Base-by-base conservation (phyloP, 2,113 vertebrate genomes). In the Eira barbara region DNA sequence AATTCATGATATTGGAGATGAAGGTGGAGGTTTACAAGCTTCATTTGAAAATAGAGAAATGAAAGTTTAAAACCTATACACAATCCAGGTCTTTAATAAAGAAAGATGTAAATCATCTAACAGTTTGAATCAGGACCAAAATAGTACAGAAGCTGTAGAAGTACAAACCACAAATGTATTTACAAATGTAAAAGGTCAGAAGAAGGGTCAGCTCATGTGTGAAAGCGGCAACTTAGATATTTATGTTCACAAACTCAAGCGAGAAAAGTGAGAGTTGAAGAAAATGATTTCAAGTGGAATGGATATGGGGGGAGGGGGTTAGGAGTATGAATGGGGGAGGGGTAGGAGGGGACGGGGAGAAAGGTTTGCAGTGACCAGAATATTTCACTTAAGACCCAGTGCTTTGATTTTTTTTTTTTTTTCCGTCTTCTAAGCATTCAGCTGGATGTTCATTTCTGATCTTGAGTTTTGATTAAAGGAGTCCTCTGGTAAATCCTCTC, bases 391-490 rank as follows among this genome's bases (percentile, higher is more conserved):
- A n/a, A 83, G 34, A 57, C 34, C 14, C 57, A 2, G 23, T 31
- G 42, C 11, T 55, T 81, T 39, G 52, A 23, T 65, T 89, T 87
- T 87, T 52, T 49, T 49, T 49, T 47, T 39, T 63, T 42, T 79
- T 82, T 21, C 34, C 52, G 6, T 89, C 36, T 74, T 83, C 49
- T 25, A 93, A 49, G 25, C 61, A 12, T 93, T 78, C 49, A 71
- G 79, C 20, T 78, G 49, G 95, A 55, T 59, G 29, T 80, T 89
- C 87, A 25, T 27, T 84, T 94, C 52, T 97, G 52, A 80, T 92
- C 94, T 57, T 94, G 55, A 89, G 74, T 81, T 89, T 42, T 82
- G 76, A 95, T 91, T 96, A 94, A 90, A 97, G 92, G 80, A 94
- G 79, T 55, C 79, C 59, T 65, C 36, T 76, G 63, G 15, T 52